These are phyloP conservation scores for Rousettus madagascariensis DNA, from an alignment of 2,797 vertebrate genomes.

Conservation along the genomic window DNA sequence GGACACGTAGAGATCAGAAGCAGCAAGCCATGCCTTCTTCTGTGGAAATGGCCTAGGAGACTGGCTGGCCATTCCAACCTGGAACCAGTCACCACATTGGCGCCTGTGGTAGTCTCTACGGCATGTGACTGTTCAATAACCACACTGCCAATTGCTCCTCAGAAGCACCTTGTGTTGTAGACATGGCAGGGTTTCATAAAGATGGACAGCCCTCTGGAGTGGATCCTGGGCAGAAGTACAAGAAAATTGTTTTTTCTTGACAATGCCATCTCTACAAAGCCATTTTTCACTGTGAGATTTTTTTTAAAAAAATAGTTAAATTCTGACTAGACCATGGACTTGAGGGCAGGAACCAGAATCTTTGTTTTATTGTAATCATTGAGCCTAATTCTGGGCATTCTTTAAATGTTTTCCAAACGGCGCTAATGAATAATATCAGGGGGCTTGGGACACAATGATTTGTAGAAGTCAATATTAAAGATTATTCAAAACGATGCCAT, in stretches of 20 bases:
- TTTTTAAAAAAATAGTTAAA: background rate
- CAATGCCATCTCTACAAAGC: background rate
- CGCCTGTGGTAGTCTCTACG: background rate
- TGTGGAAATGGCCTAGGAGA: background rate
- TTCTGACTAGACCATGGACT: background rate
- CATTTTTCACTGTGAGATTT: background rate
- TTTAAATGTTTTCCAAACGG: slow-evolving; percentile 28
- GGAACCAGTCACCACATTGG: background rate
- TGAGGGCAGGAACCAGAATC: background rate
- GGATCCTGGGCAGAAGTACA: background rate
- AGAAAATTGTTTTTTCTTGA: background rate
- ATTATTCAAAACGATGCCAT: background rate
- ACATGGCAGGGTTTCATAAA: background rate
- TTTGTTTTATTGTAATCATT: slow-evolving; percentile 8
- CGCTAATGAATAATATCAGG: background rate
- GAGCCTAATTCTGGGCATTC: background rate
- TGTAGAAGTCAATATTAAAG: background rate
- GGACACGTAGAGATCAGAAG: background rate
- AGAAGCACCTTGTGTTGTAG: background rate
- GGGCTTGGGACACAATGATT: background rate
- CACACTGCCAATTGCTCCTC: background rate
- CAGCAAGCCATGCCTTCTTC: background rate
- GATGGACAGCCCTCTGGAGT: background rate
- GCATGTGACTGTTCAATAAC: background rate
- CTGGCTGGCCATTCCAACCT: background rate